Evolutionary conservation across 2,113 vertebrate species (phyloP).

Genomic region (Atherinomorus stipes): DNA sequence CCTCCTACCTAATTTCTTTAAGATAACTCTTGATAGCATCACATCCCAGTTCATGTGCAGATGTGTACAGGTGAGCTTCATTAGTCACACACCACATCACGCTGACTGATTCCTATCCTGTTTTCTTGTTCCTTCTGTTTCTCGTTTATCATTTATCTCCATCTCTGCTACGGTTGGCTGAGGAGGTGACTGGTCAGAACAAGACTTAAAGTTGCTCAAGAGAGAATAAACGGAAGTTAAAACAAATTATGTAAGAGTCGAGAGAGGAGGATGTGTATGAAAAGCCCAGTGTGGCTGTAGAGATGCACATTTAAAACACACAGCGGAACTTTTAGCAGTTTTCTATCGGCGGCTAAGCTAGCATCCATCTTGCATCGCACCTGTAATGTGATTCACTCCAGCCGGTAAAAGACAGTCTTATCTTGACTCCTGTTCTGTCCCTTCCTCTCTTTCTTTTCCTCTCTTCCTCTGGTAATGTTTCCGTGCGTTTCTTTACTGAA

Average conservation of each 20-base stretch:
- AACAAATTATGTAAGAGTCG: slow-evolving; percentile 1
- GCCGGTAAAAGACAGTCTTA: too few relatives aligned
- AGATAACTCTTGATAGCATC: not conserved
- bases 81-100: slow-evolving; percentile 27
- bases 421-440: too few relatives aligned
- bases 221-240: slow-evolving; percentile 34
- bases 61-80: slow-evolving; percentile 28
- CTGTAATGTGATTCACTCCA: too few relatives aligned
- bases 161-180: slow-evolving; percentile 9
- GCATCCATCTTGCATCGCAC: too few relatives aligned
- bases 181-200: slow-evolving; percentile 1
- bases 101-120: slow-evolving; percentile 44
- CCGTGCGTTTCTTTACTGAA: too few relatives aligned
- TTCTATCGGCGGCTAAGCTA: too few relatives aligned
- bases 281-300: not conserved
- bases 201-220: slow-evolving; percentile 9
- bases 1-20: not conserved
- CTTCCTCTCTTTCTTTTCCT: too few relatives aligned
- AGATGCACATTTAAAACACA: not conserved
- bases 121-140: slow-evolving; percentile 46
- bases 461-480: too few relatives aligned
- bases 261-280: not conserved
- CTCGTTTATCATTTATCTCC: slow-evolving; percentile 43
- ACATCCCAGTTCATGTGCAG: slow-evolving; percentile 15
- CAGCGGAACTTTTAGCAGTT: too few relatives aligned